Evolutionary conservation across 2,113 vertebrate genomes (phyloP), one percentile per base, ranked within the genome.

Genomic region (Chitala chitala): DNA sequence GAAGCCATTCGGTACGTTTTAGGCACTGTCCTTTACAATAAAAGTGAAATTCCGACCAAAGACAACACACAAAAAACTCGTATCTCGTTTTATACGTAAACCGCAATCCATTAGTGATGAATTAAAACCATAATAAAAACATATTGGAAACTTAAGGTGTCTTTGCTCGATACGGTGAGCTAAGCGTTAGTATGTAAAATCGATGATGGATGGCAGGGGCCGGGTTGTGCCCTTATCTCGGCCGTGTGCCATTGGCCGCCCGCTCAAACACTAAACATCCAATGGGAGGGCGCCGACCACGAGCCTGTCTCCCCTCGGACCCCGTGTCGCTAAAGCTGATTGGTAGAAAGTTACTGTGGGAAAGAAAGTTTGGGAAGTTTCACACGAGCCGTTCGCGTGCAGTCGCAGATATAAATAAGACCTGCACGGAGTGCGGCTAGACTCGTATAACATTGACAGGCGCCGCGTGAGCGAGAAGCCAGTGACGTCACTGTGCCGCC

Each of bases 301-400:
- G 94, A 95, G 94, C 94, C 88, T 87, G 90, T 89, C 90, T 89
- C 89, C 90, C 82, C 85, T 83, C 80, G 86, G 91, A 92, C 93
- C 93, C 93, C 93, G 94, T 94, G 94, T 92, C 91, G 87, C 90
- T 86, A 87, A 79, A 91, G 87, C 91, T 93, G 88, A 95, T 96
- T 96, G 95, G 95, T 92, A 88, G 91, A 90, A 94, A 95, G 95
- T 95, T 94, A 94, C 91, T 96, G 95, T 97, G 95, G 95, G 95
- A 97, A 97, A 94, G 94, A 94, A 94, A 95, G 94, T 95, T 94
- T 92, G 93, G 93, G 92, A 94, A 95, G 94, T 95, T 97, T 97
- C 95, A 97, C 95, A 97, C 95, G 94, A 96, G 95, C 94, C 95
- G 92, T 90, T 96, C 95, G 94, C 94, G 95, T 96, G 94, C 95